Percentiles rank a stretch among this genome's conserved stretches.
These are phyloP conservation scores for Dicrostonyx torquatus DNA, from an alignment of 2,797 vertebrate genomes.

Conservation along the genomic window DNA sequence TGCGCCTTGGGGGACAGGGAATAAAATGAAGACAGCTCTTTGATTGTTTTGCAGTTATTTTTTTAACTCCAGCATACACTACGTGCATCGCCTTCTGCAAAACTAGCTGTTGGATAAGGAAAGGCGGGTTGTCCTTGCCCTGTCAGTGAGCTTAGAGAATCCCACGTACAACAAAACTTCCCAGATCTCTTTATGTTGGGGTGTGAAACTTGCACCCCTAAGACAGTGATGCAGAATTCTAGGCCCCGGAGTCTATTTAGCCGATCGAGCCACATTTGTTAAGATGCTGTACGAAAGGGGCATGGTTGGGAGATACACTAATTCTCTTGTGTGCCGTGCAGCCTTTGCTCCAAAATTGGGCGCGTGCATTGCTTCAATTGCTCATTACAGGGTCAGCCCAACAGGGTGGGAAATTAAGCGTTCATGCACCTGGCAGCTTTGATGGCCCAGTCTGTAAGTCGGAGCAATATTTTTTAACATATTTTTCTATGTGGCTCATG, in stretches of 20 bases:
- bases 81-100: background rate
- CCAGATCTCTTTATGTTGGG: background rate
- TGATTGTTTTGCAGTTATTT: background rate
- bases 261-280: background rate
- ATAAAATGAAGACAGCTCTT: background rate
- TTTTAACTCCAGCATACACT: background rate
- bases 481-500: conserved; percentile 18
- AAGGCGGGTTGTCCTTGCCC: background rate
- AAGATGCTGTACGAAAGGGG: background rate
- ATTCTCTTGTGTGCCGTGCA: background rate
- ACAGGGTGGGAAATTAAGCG: background rate
- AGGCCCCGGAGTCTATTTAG: background rate
- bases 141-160: conserved; percentile 11
- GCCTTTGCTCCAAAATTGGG: background rate
- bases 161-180: background rate
- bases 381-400: background rate
- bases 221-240: background rate
- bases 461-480: conserved; percentile 42
- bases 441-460: background rate
- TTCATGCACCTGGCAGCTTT: background rate
- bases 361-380: background rate
- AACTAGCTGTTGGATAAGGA: background rate
- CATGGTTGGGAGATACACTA: background rate
- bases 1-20: background rate
- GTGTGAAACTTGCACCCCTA: background rate